These are phyloP conservation scores for Sarcophaga variegata DNA, from an alignment of 2,888 invertebrate genomes.

Conservation along the genomic window DNA sequence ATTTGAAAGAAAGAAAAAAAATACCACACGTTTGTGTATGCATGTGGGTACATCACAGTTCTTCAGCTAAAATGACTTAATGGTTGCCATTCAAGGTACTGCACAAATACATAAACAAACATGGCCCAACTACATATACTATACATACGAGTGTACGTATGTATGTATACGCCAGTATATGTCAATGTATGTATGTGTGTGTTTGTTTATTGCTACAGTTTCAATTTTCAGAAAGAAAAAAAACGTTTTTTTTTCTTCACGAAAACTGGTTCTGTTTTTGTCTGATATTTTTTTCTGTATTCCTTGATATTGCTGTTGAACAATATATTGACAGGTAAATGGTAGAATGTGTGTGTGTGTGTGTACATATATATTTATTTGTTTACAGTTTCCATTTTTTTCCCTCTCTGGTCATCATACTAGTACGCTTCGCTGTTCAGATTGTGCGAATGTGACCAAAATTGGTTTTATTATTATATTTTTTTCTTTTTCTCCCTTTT, in stretches of 20 bases:
- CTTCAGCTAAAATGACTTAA: slow-evolving; percentile 41
- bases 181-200: not conserved
- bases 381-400: slow-evolving; percentile 10
- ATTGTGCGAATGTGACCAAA: slow-evolving; percentile 63
- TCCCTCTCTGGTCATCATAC: not conserved
- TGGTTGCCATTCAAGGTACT: slow-evolving; percentile 30
- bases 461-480: slow-evolving; percentile 61
- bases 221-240: slow-evolving; percentile 44
- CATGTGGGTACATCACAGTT: not conserved
- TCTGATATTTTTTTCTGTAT: not conserved
- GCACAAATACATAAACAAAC: not conserved
- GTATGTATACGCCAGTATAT: not conserved
- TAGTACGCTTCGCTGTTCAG: slow-evolving; percentile 24
- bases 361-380: not conserved
- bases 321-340: not conserved
- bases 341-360: not conserved
- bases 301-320: not conserved
- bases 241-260: slow-evolving; percentile 33
- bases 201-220: slow-evolving; percentile 32
- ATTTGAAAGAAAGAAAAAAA: slow-evolving; percentile 29
- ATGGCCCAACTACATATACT: not conserved
- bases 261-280: not conserved
- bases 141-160: not conserved
- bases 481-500: not conserved
- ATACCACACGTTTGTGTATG: not conserved